Evolutionary conservation across 2,797 vertebrate genomes (phyloP), one percentile per base, ranked within the genome.

Genomic region (Nannoperca obscura): DNA sequence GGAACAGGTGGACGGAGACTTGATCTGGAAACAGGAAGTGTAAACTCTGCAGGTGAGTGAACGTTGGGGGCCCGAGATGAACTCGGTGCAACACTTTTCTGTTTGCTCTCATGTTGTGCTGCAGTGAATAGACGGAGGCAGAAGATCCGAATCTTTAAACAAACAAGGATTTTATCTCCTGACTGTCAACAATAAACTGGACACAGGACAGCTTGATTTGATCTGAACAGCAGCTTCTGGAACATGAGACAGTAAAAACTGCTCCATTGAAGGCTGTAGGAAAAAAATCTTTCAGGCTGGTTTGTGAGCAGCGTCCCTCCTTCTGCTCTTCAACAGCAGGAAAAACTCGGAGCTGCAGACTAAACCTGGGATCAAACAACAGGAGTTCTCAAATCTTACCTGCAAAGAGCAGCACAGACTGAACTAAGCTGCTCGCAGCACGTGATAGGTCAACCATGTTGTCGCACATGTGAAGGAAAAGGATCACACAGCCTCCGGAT

Each of bases 351-450:
- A 72, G 69, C 64, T 30, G 57, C 57, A 32, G 60, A 77, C 57
- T 64, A 46, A 77, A 62, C 38, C 22, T 44, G 14, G 65, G 49
- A 83, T 80, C 65, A 76, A 59, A 74, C 77, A 65, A 76, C 74
- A 52, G 54, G 64, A 77, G 61, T 46, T 58, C 60, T 68, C n/a
- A 76, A 60, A 81, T 79, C 65, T 60, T 49, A 32, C 40, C 52
- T 60, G 54, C 27, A 81, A 84, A 88, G 72, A 66, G 64, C 79
- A 84, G 15, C 0, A 0, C 57, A 40, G 52, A 61, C 61, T 54
- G n/a, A 68, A 64, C 52, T 47, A 57, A 76, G 63, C 61, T 49
- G 60, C 7, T 68, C 24, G 3, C 68, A 1, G 73, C n/a, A 61
- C 49, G 63, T 68, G 74, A 65, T 53, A 71, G 83, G 68, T 63